Base-by-base conservation (phyloP, 2,888 invertebrate genomes). In the Lasioglossum marginatum region DNA sequence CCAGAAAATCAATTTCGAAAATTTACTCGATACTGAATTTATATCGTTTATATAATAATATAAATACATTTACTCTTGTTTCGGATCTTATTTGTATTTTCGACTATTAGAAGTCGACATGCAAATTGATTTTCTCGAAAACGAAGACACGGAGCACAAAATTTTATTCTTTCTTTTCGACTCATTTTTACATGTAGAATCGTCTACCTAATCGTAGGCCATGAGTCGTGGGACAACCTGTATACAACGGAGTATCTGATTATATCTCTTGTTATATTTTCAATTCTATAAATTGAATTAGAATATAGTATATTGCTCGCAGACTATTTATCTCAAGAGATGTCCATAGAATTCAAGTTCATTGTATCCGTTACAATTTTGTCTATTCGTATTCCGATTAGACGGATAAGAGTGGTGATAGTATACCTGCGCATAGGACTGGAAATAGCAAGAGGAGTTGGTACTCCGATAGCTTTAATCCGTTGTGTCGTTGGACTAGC, bases 401-500 rank as follows among this genome's bases (percentile, higher is more conserved):
- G 37, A 14, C n/a, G 12, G 34, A 48, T 12, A 66, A 23, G 14
- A 78, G 68, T n/a, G 57, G 23, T 23, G 34, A 79, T 78, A 79
- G 79, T 79, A 48, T 96, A 98, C 98, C 98, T 98, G 96, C 98
- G 96, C 92, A 98, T 97, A 85, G 98, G 98, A 96, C 98, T 98
- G 96, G 97, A 97, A 96, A 98, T 96, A 14, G 98, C 98, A 81
- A 98, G 96, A 63, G 98, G 98, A 88, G 98, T 98, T 83, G 98
- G 98, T 91, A 98, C 98, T 77, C 98, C 98, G 83, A 98, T 96
- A 85, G 98, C 98, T 95, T 98, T 98, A 93, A 98, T 98, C 93
- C 98, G 96, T 95, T 98, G 98, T 97, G 98, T 98, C 77, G 98
- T 98, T 81, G 98, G 98, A 93, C 98, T 98, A 48, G 97, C 96